Conservation (phyloP, 2,888 invertebrate species). For the Athalia circularis region DNA sequence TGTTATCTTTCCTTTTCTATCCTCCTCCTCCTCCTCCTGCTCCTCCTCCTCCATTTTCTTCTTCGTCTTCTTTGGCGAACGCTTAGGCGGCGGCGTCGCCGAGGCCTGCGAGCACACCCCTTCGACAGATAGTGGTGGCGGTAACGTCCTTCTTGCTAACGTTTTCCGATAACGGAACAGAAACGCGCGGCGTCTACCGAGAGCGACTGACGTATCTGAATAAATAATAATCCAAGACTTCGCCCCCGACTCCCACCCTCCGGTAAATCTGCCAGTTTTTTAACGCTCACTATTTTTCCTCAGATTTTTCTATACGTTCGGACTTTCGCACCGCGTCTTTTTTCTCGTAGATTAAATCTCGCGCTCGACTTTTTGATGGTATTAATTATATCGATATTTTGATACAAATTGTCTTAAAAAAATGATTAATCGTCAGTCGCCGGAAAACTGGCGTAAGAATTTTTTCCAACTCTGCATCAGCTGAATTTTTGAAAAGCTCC, state of each 20-base stretch:
- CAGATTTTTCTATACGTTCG: too few species aligned
- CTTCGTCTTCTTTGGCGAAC: conserved; percentile 17
- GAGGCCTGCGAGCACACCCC: too few species aligned
- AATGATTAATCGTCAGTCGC: too few species aligned
- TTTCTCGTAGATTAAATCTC: too few species aligned
- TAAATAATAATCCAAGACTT: conserved; percentile 4
- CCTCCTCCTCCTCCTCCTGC: neutral
- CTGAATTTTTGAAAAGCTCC: too few species aligned
- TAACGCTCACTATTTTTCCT: too few species aligned
- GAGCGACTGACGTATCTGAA: conserved; percentile 4
- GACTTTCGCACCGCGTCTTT: too few species aligned
- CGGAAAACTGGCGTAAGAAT: too few species aligned
- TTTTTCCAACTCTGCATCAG: too few species aligned
- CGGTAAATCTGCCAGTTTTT: neutral
- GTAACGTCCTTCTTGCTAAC: conserved; percentile 38
- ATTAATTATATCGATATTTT: too few species aligned
- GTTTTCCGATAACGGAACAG: conserved; percentile 37
- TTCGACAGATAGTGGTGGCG: neutral
- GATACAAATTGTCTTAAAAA: too few species aligned
- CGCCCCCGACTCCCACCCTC: conserved; percentile 8
- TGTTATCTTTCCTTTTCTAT: conserved; percentile 1
- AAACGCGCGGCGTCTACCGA: neutral
- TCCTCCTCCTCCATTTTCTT: conserved; percentile 29
- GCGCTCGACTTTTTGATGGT: too few species aligned
- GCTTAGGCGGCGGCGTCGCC: conserved; percentile 8